A percentile compares a stretch with the other conserved stretches of the same genome.
Conservation (phyloP, 2,797 vertebrate species). For the Chaetophractus vellerosus region DNA sequence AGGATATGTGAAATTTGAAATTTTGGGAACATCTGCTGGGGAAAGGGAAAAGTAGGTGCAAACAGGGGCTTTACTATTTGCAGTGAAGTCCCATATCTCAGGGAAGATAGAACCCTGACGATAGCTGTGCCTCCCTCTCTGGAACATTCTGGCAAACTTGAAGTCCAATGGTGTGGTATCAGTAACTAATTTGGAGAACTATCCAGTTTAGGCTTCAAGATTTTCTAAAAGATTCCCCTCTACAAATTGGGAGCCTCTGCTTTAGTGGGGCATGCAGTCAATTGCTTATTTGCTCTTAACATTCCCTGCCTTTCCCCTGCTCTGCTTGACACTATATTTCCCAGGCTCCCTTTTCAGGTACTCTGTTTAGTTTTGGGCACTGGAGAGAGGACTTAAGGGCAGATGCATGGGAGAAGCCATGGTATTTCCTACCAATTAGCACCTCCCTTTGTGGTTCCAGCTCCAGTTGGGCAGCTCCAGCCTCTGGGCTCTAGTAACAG, state of each 20-base stretch:
- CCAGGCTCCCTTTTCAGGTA: neutral
- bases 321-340: neutral
- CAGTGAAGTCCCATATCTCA: neutral
- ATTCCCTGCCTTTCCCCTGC: neutral
- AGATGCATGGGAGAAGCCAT: neutral
- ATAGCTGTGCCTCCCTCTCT: neutral
- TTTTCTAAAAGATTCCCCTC: constrained; percentile 41
- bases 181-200: constrained; percentile 28
- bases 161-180: neutral
- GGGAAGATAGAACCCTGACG: neutral
- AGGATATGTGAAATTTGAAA: constrained; percentile 34
- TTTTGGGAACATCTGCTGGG: neutral
- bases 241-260: neutral
- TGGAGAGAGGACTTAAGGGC: neutral
- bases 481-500: neutral
- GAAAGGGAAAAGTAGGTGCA: neutral
- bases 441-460: neutral
- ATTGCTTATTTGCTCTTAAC: neutral
- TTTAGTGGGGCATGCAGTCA: neutral
- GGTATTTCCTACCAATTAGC: neutral
- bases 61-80: neutral
- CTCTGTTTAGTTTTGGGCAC: neutral
- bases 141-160: constrained; percentile 5
- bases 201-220: neutral
- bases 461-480: neutral